phyloP scores from a whole-genome alignment of 2,888 invertebrate genomes.

The Eubasilissa splendida region DNA sequence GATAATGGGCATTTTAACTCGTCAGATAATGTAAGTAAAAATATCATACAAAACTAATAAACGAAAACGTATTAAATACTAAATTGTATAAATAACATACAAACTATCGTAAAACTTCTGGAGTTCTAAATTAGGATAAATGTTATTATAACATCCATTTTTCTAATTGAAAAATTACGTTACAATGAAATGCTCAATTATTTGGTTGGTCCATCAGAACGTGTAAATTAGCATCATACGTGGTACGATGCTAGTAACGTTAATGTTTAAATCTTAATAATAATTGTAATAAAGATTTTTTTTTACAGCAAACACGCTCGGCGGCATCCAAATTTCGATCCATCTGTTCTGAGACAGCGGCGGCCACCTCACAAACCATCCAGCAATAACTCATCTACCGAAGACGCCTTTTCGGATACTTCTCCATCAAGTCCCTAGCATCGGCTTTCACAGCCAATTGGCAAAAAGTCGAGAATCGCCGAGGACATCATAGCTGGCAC shows the following conservation, averaged over 20 bases:
- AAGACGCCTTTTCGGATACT: conserved; percentile 69
- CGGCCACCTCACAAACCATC: conserved; percentile 70
- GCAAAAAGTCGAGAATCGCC: conserved; percentile 19
- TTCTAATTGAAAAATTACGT: too few relatives aligned
- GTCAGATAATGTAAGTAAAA: too few relatives aligned
- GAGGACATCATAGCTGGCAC: conserved; percentile 16
- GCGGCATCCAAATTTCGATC: conserved; percentile 76
- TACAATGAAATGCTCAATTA: too few relatives aligned
- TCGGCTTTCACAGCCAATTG: conserved; percentile 68
- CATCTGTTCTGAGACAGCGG: conserved; percentile 71
- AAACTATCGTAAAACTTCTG: too few relatives aligned
- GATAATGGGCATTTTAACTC: too few relatives aligned
- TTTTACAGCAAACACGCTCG: conserved; percentile 75
- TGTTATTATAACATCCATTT: too few relatives aligned
- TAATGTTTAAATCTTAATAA: neutral
- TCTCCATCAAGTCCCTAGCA: conserved; percentile 69
- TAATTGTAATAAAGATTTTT: conserved; percentile 1
- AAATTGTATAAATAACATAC: too few relatives aligned
- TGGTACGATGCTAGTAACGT: neutral
- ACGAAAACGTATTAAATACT: too few relatives aligned
- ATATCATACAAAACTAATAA: too few relatives aligned
- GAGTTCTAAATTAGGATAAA: too few relatives aligned
- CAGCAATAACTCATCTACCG: conserved; percentile 70
- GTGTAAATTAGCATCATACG: too few relatives aligned
- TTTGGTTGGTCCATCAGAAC: too few relatives aligned